A percentile compares a stretch with the other conserved stretches of the same genome.
phyloP scores from a whole-genome alignment of 2,113 vertebrate species.

The Panurus biarmicus region DNA sequence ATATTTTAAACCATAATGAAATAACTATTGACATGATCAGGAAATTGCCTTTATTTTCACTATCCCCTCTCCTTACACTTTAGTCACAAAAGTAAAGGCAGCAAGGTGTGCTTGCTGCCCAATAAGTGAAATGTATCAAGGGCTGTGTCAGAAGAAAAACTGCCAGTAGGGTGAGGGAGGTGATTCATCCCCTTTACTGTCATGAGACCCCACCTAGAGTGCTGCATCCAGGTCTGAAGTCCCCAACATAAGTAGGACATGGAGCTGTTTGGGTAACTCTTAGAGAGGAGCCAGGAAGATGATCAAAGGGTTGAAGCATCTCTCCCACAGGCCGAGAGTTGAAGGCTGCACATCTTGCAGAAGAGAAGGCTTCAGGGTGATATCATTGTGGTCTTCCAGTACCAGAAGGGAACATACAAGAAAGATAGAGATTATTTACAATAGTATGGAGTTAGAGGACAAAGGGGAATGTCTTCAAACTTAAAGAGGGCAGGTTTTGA shows the following conservation, averaged over 20 bases:
- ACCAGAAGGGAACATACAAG: neutral
- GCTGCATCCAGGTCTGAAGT: neutral
- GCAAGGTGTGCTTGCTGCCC: neutral
- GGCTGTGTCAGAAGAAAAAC: neutral
- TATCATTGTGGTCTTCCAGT: neutral
- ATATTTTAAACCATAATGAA: neutral
- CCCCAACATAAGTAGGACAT: neutral
- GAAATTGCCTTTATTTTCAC: neutral
- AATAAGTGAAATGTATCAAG: neutral
- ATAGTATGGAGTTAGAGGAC: neutral
- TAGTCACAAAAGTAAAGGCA: neutral
- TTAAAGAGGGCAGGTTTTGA: neutral
- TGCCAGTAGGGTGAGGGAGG: neutral
- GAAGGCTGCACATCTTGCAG: neutral
- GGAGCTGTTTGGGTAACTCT: neutral
- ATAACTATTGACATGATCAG: neutral
- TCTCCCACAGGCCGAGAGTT: neutral
- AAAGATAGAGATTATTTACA: neutral
- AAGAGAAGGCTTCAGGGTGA: neutral
- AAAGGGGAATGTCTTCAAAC: neutral
- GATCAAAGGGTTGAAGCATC: neutral
- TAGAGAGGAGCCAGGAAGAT: neutral
- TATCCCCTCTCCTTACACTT: neutral
- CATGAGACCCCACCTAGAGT: neutral
- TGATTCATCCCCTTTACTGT: neutral